Evolutionary conservation across 2,113 vertebrate species (phyloP).

Genomic region (Promerops cafer): DNA sequence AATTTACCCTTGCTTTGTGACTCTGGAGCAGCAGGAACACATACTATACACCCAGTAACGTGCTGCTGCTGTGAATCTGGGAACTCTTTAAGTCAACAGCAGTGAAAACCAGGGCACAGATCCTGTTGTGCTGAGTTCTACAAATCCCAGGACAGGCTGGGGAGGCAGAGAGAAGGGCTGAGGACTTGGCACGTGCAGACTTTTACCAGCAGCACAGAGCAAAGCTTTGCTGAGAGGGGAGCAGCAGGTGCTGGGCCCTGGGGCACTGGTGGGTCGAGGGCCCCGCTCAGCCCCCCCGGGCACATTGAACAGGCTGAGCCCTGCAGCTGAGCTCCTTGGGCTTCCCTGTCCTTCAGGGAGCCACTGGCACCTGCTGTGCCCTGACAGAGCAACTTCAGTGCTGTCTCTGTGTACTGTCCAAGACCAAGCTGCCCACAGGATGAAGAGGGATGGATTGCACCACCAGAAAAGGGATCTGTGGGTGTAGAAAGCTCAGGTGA

Average conservation of each 20-base stretch:
- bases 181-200: rapidly evolving
- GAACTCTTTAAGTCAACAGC: background rate
- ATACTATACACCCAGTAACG: rapidly evolving
- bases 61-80: background rate
- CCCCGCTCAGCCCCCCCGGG: background rate
- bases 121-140: background rate
- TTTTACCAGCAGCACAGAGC: background rate
- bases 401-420: rapidly evolving
- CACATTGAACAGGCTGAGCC: background rate
- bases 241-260: background rate
- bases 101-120: background rate
- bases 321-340: rapidly evolving
- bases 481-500: background rate
- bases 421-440: background rate
- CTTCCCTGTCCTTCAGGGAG: background rate
- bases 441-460: background rate
- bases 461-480: background rate
- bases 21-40: background rate
- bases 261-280: background rate
- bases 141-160: background rate
- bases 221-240: background rate
- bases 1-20: background rate
- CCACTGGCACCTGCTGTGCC: rapidly evolving
- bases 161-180: background rate
- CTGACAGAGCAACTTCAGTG: background rate